A percentile compares a stretch with the other conserved stretches of the same genome.
These are phyloP conservation scores for Vanacampus margaritifer DNA, from an alignment of 2,113 vertebrate genomes.

Conservation along the genomic window DNA sequence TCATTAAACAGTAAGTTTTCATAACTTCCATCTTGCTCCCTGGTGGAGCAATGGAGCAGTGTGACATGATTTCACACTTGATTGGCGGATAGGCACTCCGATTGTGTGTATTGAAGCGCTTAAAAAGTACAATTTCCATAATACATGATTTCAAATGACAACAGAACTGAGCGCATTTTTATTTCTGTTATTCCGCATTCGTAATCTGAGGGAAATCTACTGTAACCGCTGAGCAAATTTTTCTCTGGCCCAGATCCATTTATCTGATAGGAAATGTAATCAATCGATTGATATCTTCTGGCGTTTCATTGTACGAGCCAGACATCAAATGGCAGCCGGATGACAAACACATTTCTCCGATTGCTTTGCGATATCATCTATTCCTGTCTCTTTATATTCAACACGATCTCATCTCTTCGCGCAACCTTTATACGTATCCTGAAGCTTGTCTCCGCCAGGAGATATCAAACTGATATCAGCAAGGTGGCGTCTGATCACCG, in stretches of 20 bases:
- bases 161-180: neutral
- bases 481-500: constrained; percentile 5
- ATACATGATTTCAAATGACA: neutral
- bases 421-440: neutral
- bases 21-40: no score
- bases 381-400: neutral
- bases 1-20: no score
- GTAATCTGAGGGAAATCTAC: neutral
- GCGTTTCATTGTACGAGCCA: constrained; percentile 17
- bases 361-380: constrained; percentile 18
- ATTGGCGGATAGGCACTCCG: no score
- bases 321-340: constrained; percentile 4
- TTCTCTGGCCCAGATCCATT: neutral
- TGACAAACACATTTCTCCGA: constrained; percentile 23
- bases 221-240: neutral
- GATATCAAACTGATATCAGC: constrained; percentile 21
- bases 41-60: no score
- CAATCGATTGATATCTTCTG: constrained; percentile 13
- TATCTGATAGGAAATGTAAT: constrained; percentile 4
- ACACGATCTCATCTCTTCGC: neutral
- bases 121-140: no score
- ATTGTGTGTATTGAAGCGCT: no score
- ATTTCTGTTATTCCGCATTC: neutral
- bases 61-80: no score
- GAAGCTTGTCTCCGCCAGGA: neutral